These are phyloP conservation scores for Bubalus kerabau DNA, from an alignment of 2,113 vertebrate genomes.

Conservation along the genomic window DNA sequence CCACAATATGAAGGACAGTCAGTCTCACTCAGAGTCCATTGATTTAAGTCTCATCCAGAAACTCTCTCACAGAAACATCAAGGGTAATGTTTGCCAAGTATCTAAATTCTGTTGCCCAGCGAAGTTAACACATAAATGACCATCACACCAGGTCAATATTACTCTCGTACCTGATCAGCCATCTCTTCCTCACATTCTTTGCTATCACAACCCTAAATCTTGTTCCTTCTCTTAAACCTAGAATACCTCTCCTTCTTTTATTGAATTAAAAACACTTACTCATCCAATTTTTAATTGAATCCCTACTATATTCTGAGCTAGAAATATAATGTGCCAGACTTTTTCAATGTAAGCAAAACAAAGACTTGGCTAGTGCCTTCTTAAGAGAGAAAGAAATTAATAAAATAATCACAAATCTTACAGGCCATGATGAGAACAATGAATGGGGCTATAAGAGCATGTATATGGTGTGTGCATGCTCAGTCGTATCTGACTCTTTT, in stretches of 20 bases:
- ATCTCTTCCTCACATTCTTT: background rate
- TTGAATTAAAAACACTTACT: background rate
- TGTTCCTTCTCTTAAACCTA: background rate
- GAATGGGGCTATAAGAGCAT: background rate
- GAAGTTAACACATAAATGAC: background rate
- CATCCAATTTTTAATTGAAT: background rate
- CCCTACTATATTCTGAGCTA: background rate
- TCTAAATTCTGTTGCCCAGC: background rate
- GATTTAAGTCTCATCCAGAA: background rate
- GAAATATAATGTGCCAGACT: background rate
- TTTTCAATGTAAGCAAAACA: background rate
- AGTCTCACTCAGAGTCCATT: background rate
- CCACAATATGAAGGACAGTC: background rate
- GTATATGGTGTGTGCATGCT: background rate
- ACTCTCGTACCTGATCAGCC: background rate
- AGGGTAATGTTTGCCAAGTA: background rate
- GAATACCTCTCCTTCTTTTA: background rate
- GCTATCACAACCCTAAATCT: background rate
- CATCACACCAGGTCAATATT: background rate
- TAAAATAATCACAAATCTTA: background rate
- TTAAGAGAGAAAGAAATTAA: background rate
- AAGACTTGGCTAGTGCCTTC: background rate
- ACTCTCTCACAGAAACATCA: background rate
- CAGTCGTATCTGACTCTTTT: background rate
- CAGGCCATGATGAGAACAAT: background rate